Percentiles rank a stretch among this genome's conserved stretches.
These are phyloP conservation scores for Stratiomys singularior DNA, from an alignment of 2,888 invertebrate species.

Conservation along the genomic window DNA sequence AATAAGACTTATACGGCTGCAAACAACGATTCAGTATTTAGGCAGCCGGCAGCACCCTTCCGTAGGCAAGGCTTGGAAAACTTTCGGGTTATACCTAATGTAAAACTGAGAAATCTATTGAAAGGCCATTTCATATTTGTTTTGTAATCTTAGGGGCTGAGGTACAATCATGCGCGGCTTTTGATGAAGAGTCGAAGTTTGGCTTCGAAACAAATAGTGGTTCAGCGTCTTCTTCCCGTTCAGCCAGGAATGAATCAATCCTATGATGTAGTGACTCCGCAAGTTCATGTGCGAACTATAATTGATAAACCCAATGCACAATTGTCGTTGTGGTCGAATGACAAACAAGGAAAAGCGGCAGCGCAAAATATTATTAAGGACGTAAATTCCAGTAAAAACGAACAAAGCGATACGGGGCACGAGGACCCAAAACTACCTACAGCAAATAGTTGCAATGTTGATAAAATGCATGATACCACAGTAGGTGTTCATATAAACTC, in stretches of 20 bases:
- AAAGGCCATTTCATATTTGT: neutral
- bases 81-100: conserved; percentile 21
- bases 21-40: conserved; percentile 54
- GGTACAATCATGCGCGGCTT: conserved; percentile 54
- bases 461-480: neutral
- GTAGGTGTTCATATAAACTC: neutral
- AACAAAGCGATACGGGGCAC: conserved; percentile 58
- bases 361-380: conserved; percentile 62
- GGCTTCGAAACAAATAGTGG: conserved; percentile 71
- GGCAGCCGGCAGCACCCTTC: conserved; percentile 60
- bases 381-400: conserved; percentile 61
- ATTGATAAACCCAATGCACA: conserved; percentile 14
- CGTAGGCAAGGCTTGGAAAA: conserved; percentile 61
- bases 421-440: neutral
- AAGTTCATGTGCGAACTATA: conserved; percentile 34
- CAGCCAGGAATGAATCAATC: conserved; percentile 66
- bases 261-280: conserved; percentile 57
- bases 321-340: conserved; percentile 55
- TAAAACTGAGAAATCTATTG: neutral
- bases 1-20: conserved; percentile 56
- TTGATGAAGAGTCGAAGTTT: conserved; percentile 46
- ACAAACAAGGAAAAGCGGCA: conserved; percentile 43
- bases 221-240: conserved; percentile 78
- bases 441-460: neutral
- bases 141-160: conserved; percentile 56